phyloP scores from a whole-genome alignment of 2,113 vertebrate genomes.

The Pycnonotus jocosus region DNA sequence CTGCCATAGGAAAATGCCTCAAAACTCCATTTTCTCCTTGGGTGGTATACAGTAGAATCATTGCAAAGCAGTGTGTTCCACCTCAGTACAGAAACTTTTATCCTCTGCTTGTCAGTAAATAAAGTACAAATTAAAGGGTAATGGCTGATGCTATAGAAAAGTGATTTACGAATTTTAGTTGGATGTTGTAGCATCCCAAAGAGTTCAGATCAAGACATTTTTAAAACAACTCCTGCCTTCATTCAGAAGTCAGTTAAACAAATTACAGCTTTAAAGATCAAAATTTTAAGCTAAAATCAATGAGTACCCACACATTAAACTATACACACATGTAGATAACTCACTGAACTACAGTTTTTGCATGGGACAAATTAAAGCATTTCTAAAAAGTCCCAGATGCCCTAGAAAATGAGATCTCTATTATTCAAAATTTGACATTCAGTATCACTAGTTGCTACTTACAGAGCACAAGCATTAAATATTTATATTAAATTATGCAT shows the following conservation, averaged over 20 bases:
- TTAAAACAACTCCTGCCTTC: background rate
- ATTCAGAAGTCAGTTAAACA: constrained; percentile 16
- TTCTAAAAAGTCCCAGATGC: background rate
- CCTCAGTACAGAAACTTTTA: background rate
- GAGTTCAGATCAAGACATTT: background rate
- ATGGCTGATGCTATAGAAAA: background rate
- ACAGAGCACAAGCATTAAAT: background rate
- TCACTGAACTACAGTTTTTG: background rate
- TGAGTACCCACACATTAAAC: background rate
- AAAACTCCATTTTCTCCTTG: background rate
- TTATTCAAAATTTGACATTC: background rate
- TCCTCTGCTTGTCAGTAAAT: background rate
- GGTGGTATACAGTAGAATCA: background rate
- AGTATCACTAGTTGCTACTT: background rate
- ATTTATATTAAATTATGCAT: background rate
- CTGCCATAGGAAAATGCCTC: background rate
- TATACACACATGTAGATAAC: background rate
- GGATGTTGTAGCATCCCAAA: background rate
- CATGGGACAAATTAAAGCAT: background rate
- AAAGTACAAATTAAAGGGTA: background rate
- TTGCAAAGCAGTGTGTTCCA: background rate
- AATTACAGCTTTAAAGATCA: background rate
- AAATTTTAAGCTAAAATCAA: background rate
- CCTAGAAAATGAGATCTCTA: background rate
- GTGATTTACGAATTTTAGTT: background rate